These are phyloP conservation scores for Aplodontia rufa DNA, from an alignment of 2,113 vertebrate species.

Conservation along the genomic window DNA sequence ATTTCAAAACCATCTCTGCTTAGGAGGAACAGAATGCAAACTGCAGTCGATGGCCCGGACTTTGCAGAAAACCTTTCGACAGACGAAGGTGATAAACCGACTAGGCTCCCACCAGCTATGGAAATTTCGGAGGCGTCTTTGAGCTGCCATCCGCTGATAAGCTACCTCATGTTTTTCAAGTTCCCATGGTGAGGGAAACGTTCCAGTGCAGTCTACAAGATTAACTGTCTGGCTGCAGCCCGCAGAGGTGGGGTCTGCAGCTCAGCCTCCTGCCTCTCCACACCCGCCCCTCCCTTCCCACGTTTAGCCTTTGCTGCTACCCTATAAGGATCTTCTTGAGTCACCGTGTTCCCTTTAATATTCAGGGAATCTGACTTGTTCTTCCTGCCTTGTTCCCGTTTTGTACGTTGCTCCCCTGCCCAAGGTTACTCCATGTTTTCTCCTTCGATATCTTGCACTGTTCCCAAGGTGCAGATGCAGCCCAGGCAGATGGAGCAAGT, in stretches of 20 bases:
- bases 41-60: not conserved
- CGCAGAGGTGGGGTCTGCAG: not conserved
- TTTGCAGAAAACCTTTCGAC: not conserved
- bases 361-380: not conserved
- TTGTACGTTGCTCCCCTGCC: not conserved
- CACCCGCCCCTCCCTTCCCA: not conserved
- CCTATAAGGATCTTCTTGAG: not conserved
- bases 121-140: constrained; percentile 44
- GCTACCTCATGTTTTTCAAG: constrained; percentile 11
- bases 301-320: not conserved
- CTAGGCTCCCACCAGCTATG: not conserved
- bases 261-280: not conserved
- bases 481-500: not conserved
- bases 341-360: not conserved
- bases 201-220: constrained; percentile 21
- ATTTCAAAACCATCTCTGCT: constrained; percentile 34
- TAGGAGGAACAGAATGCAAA: not conserved
- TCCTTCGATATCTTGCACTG: not conserved
- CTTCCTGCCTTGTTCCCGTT: not conserved
- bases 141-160: constrained; percentile 6
- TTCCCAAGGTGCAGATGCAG: not conserved
- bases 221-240: not conserved
- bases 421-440: not conserved
- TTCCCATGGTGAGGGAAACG: constrained; percentile 51
- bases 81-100: not conserved